Base-by-base conservation (phyloP, 2,888 invertebrate species). In the Rhingia rostrata region DNA sequence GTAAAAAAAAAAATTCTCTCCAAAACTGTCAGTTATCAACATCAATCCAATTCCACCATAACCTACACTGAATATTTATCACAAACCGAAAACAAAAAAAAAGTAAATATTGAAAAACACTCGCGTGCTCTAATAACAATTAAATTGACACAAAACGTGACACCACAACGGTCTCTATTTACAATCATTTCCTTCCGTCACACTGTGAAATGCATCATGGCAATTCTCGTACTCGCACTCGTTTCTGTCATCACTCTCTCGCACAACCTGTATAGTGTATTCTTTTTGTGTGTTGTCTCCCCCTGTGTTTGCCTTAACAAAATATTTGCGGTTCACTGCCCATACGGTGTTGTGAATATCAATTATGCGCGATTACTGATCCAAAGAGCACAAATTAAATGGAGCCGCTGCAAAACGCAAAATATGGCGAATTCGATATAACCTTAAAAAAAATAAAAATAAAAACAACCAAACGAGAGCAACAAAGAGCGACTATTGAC, bases 281-380 rank as follows among this genome's bases (percentile, higher is more conserved):
- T 73, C 53, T 39, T 58, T 64, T 41, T 12, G 10, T 9, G 41
- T 66, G 32, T 22, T 56, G 12, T n/a, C 30, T 51, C 22, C 58
- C 67, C 74, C 61, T 49, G 54, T 66, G 56, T 75, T 74, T 80
- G 74, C 70, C 66, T 54, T 49, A 35, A 39, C 43, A 80, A 70
- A 84, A 80, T 84, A 80, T 84, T 75, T 80, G 84, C 80, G 80
- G 61, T 80, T 84, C 74, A 80, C 80, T 80, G 70, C 70, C 64
- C 70, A 64, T 75, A 80, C 74, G 70, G 79, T 75, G 69, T 70
- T 51, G 74, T 80, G 80, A 69, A 75, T 79, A 80, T 74, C 84
- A 84, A 84, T 84, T 84, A 84, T 80, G 49, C 64, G 53, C 70
- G 75, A 80, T 84, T 80, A 74, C 70, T 70, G 70, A 74, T 32